Evolutionary conservation across 1,140 invertebrate genomes (phyloP), one percentile per base, ranked within the genome.

Genomic region (Lepidurus couesii): DNA sequence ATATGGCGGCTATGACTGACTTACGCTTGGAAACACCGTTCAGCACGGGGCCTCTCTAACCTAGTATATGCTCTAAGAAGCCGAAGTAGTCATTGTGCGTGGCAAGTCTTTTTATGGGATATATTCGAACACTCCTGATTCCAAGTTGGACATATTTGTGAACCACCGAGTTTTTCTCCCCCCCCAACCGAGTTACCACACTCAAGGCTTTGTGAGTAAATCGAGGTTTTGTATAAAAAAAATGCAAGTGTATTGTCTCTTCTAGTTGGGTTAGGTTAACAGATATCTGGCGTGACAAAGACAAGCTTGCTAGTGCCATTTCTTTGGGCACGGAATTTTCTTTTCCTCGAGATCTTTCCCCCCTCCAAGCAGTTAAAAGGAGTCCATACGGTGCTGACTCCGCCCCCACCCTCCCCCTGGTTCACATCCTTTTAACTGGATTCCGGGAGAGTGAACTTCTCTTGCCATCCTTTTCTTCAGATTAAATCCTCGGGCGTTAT

Each of bases 241-340:
- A 16, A 21, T 1, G 8, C 6, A 7, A 65, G 16, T n/a, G 47
- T 13, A 65, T 65, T 65, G 47, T 65, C 53, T 65, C 16, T 65
- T 21, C 53, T 65, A 65, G 16, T 65, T 65, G 53, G 53, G 53
- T 65, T 65, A 65, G 53, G 53, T 65, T 65, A 65, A 65, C 53
- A 65, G 53, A n/a, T 65, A 65, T 65, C 53, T 65, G 21, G 53
- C 16, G 53, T 65, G 53, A 65, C 53, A 65, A 65, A 65, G 53
- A 65, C 53, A 65, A 65, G 53, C 53, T 65, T 65, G 53, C 6
- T 7, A 65, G 53, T 65, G 53, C 13, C 21, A 65, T 21, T 65
- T 65, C 53, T 65, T 65, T 21, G 53, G 4, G n/a, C 53, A 9
- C 6, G 9, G 53, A 21, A 21, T 65, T 65, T 65, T 16, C 13